phyloP scores from a whole-genome alignment of 2,113 vertebrate genomes.

The Genyomyrus donnyi region DNA sequence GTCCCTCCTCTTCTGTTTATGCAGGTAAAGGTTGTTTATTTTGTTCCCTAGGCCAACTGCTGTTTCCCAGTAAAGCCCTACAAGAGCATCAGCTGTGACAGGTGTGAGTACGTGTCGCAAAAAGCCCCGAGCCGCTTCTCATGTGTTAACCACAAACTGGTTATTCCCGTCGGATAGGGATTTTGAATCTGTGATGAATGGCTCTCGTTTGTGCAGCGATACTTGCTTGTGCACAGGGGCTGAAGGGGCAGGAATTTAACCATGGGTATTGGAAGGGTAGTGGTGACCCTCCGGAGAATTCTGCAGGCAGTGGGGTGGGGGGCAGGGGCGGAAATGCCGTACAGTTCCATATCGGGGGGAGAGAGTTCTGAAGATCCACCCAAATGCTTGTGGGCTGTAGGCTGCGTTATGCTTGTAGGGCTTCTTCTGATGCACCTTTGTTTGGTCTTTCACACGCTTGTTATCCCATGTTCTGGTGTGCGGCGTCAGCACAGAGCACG shows the following conservation, averaged over 20 bases:
- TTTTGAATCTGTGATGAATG: neutral
- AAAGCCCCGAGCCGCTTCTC: too few relatives aligned
- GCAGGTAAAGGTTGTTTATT: neutral
- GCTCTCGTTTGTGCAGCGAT: neutral
- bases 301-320: neutral
- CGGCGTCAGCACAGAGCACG: neutral
- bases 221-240: neutral
- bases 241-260: neutral
- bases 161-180: neutral
- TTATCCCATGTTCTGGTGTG: neutral
- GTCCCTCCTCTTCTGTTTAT: neutral
- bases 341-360: neutral
- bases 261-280: neutral
- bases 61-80: neutral
- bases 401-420: neutral
- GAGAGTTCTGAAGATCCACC: neutral
- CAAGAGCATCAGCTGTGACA: neutral
- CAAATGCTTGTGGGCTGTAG: neutral
- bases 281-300: neutral
- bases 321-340: neutral
- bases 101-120: neutral
- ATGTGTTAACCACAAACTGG: neutral
- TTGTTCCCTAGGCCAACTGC: neutral
- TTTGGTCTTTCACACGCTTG: neutral
- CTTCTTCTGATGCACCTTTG: neutral